Base-by-base conservation (phyloP, 2,888 invertebrate species). In the Drosophila koepferae region DNA sequence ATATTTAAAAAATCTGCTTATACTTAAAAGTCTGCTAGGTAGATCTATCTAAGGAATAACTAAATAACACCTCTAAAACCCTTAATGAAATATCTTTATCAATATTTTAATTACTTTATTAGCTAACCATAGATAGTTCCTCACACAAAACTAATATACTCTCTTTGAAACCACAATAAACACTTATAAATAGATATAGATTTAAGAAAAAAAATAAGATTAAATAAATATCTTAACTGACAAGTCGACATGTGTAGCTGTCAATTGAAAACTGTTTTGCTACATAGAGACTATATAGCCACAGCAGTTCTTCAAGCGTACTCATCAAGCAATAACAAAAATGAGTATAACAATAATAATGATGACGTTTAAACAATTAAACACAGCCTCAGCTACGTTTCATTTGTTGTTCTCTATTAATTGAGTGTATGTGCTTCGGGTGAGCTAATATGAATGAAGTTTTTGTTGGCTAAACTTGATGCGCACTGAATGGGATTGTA, bases 181-280 rank as follows among this genome's bases (percentile, higher is more conserved):
- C n/a, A 2, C 5, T 5, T 23, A 34, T 49, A 31, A 34, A 49
- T n/a, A 31, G n/a, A n/a, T 31, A 49, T 23, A 23, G 23, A 23
- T 23, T 23, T 23, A 28, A 16, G 6, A 46, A 16, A 44, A 14
- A 48, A 16, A 48, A 49, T 34, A 43, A 58, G 58, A 40, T 44
- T 58, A 46, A 58, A 58, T 58, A 44, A 34, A 36, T 31, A 58
- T 58, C 60, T 48, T 59, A 64, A 51, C 60, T 77, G 69, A 73
- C 67, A 67, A 23, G 48, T 65, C 55, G 65, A 67, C 74, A 60
- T 74, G 68, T 69, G 77, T 77, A 77, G 48, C 77, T 77, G 77
- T 77, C 76, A 77, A 55, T 51, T 68, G 10, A 6, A 51, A 67
- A 56, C 63, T 72, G 63, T 43, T 51, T 34, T 63, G 62, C 63